Evolutionary conservation across 2,888 invertebrate species (phyloP).

Genomic region (Achlya flavicornis): DNA sequence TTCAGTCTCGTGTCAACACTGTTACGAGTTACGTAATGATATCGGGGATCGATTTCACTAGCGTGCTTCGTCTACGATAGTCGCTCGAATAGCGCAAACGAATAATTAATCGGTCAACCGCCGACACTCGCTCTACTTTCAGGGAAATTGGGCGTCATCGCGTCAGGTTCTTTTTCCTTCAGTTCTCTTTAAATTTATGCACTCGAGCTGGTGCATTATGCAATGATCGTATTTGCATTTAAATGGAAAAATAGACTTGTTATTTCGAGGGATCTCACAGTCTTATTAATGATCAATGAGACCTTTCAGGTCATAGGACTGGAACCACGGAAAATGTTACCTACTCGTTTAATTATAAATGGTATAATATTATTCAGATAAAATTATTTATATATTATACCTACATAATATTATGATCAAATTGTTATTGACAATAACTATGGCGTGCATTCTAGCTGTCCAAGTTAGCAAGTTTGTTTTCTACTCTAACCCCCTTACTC

Average conservation of each 20-base stretch:
- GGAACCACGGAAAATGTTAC: neutral
- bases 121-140: constrained; percentile 61
- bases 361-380: too few relatives aligned
- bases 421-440: constrained; percentile 4
- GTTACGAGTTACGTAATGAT: constrained; percentile 34
- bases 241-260: constrained; percentile 6
- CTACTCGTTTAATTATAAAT: too few relatives aligned
- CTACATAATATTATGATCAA: neutral
- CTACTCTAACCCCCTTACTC: too few relatives aligned
- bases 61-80: constrained; percentile 58
- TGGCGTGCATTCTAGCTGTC: constrained; percentile 40
- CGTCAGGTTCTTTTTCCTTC: constrained; percentile 33
- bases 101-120: constrained; percentile 80
- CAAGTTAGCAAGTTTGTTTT: constrained; percentile 42
- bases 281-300: neutral
- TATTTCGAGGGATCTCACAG: neutral
- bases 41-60: constrained; percentile 69
- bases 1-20: constrained; percentile 24
- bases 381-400: too few relatives aligned
- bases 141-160: constrained; percentile 49
- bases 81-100: constrained; percentile 58
- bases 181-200: constrained; percentile 26
- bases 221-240: constrained; percentile 8
- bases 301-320: neutral
- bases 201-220: constrained; percentile 3